Evolutionary conservation across 2,888 invertebrate species (phyloP), one percentile per base, ranked within the genome.

Genomic region (Dryococelus australis): DNA sequence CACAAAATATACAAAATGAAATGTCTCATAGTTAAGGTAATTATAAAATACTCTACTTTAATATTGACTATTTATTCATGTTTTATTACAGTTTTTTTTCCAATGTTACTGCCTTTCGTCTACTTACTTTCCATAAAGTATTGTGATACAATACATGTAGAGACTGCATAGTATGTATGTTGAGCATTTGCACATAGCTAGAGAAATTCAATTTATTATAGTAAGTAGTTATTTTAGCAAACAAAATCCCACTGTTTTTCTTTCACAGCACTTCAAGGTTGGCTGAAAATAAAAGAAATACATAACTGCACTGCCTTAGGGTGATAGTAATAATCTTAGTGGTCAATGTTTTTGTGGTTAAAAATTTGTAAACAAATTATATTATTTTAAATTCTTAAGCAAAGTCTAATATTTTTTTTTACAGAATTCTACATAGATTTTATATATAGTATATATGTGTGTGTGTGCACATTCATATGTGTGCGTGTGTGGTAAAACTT

Each of bases 251-350:
- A 80, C 28, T 80, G 28, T 80, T 80, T 80, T 80, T n/a, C 80
- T 80, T 80, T 80, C 80, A n/a, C 80, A 80, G 80, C 8, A 80
- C 80, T 80, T 80, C 24, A 28, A 80, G 12, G 80, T n/a, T 80
- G 26, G 0, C 10, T 80, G 12, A 27, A 80, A 80, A 80, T 20
- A 80, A n/a, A 80, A 5, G 0, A 12, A 16, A 24, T 27, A 4
- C n/a, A 26, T 80, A 12, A 80, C 27, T n/a, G 4, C 13, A 24
- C 28, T 28, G 26, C 27, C 80, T 27, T 80, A 4, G 28, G 24
- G 80, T 28, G 27, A 80, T 80, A 80, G 10, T n/a, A 0, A 0
- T 80, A 26, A n/a, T 13, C 24, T 80, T 27, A 80, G 4, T 27
- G 12, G 24, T 26, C n/a, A 80, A 80, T 80, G 80, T 26, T n/a